These are phyloP conservation scores for Zygogramma bicolorata DNA, from an alignment of 2,888 invertebrate genomes.

Conservation along the genomic window DNA sequence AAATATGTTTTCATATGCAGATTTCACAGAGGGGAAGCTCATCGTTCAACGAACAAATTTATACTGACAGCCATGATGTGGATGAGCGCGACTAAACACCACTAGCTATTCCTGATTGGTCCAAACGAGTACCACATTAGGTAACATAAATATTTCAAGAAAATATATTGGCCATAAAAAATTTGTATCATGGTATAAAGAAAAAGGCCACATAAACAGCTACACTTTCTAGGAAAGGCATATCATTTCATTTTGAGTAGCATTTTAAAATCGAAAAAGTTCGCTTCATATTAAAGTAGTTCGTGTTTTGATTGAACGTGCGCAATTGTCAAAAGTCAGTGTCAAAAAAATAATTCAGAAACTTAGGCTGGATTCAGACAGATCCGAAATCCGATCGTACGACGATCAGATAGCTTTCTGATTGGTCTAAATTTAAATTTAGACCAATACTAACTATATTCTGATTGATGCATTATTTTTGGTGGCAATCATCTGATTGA, in stretches of 20 bases:
- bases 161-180: not conserved
- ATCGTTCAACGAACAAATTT: constrained; percentile 91
- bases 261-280: not conserved
- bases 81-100: constrained; percentile 87
- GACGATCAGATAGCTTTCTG: no score
- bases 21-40: constrained; percentile 83
- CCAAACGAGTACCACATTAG: constrained; percentile 51
- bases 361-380: no score
- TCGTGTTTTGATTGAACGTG: not conserved
- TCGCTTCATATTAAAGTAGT: not conserved
- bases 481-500: no score
- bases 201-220: not conserved
- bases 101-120: constrained; percentile 77
- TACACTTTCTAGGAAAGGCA: not conserved
- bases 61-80: constrained; percentile 97
- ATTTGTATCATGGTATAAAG: not conserved
- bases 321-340: not conserved
- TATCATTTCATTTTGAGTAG: not conserved
- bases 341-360: constrained; percentile 7
- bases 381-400: no score
- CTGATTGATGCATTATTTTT: no score
- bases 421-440: no score
- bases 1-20: constrained; percentile 61
- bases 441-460: no score
- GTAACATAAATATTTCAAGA: constrained; percentile 8